A percentile compares a stretch with the other conserved stretches of the same genome.
phyloP scores from a whole-genome alignment of 92 coral and sea anemone species.

The Paramuricea clavata region DNA sequence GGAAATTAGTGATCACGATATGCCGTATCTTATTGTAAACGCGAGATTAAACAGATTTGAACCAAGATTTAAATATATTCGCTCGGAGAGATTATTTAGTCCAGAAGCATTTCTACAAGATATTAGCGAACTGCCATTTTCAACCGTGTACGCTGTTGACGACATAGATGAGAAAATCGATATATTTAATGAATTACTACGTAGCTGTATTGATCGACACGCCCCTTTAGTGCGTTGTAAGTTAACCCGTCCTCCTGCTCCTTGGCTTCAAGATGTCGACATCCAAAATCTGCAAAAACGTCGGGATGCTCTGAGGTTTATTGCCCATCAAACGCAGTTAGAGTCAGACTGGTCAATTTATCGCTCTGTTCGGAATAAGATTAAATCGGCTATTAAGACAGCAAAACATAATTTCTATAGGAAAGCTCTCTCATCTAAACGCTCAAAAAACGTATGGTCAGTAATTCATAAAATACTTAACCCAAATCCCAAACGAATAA shows the following conservation, averaged over 20 bases:
- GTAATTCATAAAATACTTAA: conserved; percentile 36
- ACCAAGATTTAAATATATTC: not conserved
- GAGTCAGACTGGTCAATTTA: not conserved
- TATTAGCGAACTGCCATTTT: not conserved
- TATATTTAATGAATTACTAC: not conserved
- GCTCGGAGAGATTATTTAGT: not conserved
- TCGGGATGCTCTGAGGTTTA: not conserved
- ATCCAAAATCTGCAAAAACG: not conserved
- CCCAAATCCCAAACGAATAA: not conserved
- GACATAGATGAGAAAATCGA: not conserved
- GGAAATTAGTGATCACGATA: not conserved
- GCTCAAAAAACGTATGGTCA: conserved; percentile 37
- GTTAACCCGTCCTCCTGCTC: conserved; percentile 57
- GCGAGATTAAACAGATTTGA: not conserved
- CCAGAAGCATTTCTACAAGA: not conserved
- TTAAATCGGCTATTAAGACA: not conserved
- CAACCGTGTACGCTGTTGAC: not conserved
- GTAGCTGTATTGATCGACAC: conserved; percentile 57
- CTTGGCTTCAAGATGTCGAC: conserved; percentile 40
- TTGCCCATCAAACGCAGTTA: not conserved
- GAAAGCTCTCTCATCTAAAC: not conserved
- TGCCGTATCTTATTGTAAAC: not conserved
- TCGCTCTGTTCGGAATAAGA: not conserved
- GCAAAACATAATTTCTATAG: not conserved
- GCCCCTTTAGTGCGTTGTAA: conserved; percentile 41